Conservation (phyloP, 2,888 invertebrate species). For the Tuberolachnus salignus region DNA sequence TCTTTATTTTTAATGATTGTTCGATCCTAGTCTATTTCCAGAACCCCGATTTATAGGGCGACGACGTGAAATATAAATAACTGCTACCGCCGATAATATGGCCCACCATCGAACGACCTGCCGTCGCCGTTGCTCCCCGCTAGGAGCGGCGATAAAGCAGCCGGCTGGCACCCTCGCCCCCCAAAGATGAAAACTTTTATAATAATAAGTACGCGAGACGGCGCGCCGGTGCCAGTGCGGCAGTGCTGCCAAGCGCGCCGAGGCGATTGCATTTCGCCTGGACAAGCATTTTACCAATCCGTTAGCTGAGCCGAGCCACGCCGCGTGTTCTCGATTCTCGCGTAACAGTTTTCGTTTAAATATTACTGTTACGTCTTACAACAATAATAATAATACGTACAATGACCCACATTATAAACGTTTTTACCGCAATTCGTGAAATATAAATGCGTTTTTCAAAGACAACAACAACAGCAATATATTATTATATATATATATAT, state of each 20-base stretch:
- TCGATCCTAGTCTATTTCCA: neutral
- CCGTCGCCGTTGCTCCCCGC: neutral
- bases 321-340: conserved; percentile 40
- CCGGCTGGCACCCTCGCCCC: too few relatives aligned
- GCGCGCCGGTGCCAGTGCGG: neutral
- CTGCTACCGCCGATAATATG: neutral
- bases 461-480: neutral
- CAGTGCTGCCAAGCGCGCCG: neutral
- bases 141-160: neutral
- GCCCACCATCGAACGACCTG: neutral
- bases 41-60: neutral
- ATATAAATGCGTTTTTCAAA: conserved; percentile 12
- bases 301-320: neutral
- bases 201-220: neutral
- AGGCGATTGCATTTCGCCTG: neutral
- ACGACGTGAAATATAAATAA: neutral
- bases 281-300: conserved; percentile 28
- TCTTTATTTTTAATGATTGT: neutral
- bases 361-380: conserved; percentile 37
- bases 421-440: conserved; percentile 39
- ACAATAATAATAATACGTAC: neutral
- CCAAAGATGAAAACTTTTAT: neutral
- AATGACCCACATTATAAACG: conserved; percentile 46
- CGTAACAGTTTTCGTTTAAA: conserved; percentile 44
- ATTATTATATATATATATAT: too few relatives aligned